Conservation (phyloP, 2,888 invertebrate species). For the Pseudolycoriella hygida region DNA sequence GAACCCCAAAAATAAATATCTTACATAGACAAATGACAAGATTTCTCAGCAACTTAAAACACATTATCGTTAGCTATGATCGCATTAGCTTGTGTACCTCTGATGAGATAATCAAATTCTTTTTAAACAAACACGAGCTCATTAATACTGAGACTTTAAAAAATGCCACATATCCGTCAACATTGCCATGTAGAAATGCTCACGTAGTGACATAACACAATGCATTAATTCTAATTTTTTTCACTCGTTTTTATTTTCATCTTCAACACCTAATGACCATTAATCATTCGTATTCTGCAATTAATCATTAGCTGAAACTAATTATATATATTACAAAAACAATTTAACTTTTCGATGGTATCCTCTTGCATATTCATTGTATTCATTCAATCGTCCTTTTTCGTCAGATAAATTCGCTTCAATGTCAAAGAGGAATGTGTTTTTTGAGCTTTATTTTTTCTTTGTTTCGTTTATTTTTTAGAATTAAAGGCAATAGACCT, state of each 20-base stretch:
- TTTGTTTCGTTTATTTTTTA: not conserved
- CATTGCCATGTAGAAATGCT: too few relatives aligned
- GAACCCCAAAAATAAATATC: too few relatives aligned
- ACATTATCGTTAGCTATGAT: too few relatives aligned
- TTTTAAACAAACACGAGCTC: too few relatives aligned
- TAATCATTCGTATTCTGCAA: conserved; percentile 3
- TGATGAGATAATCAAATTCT: too few relatives aligned
- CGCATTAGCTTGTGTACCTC: too few relatives aligned
- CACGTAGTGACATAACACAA: too few relatives aligned
- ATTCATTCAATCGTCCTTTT: not conserved
- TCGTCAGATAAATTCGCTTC: not conserved
- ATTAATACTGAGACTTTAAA: too few relatives aligned
- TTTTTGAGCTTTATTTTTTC: not conserved
- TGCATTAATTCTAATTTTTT: too few relatives aligned
- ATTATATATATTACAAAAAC: conserved; percentile 2
- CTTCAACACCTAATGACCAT: conserved; percentile 2
- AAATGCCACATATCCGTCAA: too few relatives aligned
- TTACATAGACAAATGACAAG: too few relatives aligned
- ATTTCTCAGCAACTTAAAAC: too few relatives aligned
- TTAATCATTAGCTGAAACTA: conserved; percentile 4
- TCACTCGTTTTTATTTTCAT: not conserved
- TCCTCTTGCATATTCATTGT: not conserved
- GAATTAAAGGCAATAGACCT: not conserved
- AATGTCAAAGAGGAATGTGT: not conserved
- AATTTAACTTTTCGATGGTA: conserved; percentile 2